phyloP scores from a whole-genome alignment of 2,888 invertebrate genomes.

The Rhopalosiphum nymphaeae region DNA sequence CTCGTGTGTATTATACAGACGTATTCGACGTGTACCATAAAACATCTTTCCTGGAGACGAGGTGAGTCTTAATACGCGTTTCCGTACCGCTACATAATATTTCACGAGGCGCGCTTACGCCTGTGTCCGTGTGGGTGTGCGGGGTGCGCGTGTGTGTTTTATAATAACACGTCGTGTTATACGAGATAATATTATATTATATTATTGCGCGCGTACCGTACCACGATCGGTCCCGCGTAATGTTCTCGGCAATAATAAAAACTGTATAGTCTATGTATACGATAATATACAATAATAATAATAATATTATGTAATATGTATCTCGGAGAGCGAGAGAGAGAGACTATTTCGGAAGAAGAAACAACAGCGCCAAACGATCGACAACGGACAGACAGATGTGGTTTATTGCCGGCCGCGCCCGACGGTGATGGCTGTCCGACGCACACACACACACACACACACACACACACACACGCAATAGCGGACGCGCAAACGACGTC shows the following conservation, averaged over 20 bases:
- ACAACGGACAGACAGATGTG: conserved; percentile 10
- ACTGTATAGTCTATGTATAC: not conserved
- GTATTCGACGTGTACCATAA: not conserved
- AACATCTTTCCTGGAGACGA: not conserved
- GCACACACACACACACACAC: not conserved
- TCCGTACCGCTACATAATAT: not conserved
- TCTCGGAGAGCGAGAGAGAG: not conserved
- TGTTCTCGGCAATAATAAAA: conserved; percentile 13
- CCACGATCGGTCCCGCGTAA: conserved; percentile 2
- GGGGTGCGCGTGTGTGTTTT: not conserved
- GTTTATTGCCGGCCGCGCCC: conserved; percentile 19
- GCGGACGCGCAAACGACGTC: not conserved
- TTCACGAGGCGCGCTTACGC: not conserved
- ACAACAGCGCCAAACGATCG: not conserved
- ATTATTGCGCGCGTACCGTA: not conserved
- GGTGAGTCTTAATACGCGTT: not conserved
- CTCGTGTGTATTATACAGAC: not conserved
- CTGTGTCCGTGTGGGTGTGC: not conserved
- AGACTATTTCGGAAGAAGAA: not conserved
- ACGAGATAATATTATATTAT: not conserved
- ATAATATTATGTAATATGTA: conserved; percentile 4
- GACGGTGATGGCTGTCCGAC: not conserved
- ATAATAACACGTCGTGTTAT: not conserved
- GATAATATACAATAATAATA: not conserved
- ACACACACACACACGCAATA: not conserved